Conservation (phyloP, 2,888 invertebrate species). For the Xanthorhoe designata region DNA sequence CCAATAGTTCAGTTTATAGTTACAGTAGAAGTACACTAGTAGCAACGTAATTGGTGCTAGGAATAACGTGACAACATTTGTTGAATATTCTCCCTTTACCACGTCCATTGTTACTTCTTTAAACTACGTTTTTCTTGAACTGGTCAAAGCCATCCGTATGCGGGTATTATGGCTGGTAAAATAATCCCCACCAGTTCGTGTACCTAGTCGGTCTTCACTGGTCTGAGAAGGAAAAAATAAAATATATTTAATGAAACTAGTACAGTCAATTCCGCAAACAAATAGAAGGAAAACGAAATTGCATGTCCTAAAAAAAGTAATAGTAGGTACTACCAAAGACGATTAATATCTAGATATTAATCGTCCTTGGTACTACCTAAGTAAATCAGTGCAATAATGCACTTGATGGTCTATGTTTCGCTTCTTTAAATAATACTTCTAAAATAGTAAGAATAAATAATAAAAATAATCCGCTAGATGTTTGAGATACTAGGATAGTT, state of each 20-base stretch:
- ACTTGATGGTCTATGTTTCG: no score
- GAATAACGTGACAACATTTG: neutral
- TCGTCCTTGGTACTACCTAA: no score
- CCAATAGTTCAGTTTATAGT: slow-evolving; percentile 42
- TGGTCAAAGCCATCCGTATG: neutral
- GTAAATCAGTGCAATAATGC: no score
- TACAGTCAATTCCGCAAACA: neutral
- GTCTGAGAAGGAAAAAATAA: neutral
- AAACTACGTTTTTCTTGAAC: neutral
- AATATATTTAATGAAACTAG: neutral
- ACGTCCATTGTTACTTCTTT: slow-evolving; percentile 6
- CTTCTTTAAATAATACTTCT: no score
- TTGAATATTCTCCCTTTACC: neutral
- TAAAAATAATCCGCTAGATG: no score
- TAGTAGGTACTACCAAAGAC: no score
- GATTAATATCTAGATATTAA: no score
- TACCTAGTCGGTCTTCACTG: neutral
- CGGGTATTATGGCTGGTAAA: neutral
- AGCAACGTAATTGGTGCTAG: neutral
- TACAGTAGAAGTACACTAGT: slow-evolving; percentile 27
- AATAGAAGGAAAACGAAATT: neutral
- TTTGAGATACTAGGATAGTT: no score
- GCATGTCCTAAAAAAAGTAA: neutral
- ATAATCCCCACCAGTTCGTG: neutral
- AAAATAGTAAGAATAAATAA: no score